Base-by-base conservation (phyloP, 2,113 vertebrate genomes). In the Pseudopipra pipra region DNA sequence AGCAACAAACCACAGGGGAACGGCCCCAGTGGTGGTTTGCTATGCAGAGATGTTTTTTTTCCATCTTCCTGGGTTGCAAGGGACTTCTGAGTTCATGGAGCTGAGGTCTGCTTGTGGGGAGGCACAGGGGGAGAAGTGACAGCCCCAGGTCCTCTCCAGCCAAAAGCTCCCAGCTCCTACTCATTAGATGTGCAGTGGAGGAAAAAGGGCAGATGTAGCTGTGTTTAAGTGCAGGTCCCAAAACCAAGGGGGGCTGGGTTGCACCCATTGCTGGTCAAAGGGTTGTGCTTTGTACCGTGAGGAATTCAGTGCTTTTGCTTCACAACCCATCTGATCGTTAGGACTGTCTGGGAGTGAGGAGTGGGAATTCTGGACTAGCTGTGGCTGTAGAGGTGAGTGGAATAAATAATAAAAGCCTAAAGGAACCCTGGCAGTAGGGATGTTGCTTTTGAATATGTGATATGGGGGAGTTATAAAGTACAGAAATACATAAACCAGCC, bases 331-430 rank as follows among this genome's bases (percentile, higher is more conserved):
- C 59, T 71, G 59, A n/a, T 71, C 3, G 1, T 16, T 8, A 25
- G 52, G 61, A 33, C 28, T 66, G 16, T 16, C 52, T 46, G 35
- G 56, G 59, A 83, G 11, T 11, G 21, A 30, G 28, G 7, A 55
- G 18, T 27, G 27, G 43, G 47, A 27, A 47, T 4, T 3, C 4
- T 3, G 23, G 30, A 10, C 0, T 1, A 37, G 30, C 30, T 73
- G 54, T 35, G 33, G 37, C n/a, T 43, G 44, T 41, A 6, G 56
- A 80, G 35, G 22, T 44, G 55, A 88, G 55, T 31, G 66, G 41
- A 52, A 41, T 12, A 88, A 80, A 44, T 14, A 28, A 22, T 8
- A 20, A 0, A 3, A 68, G 18, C 31, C 35, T 52, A 17, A 83
- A 90, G 43, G 6, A 12, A 27, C 44, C 46, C 58, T 44, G 51